Evolutionary conservation across 2,113 vertebrate species (phyloP), one percentile per base, ranked within the genome.

Genomic region (Phalacrocorax carbo): DNA sequence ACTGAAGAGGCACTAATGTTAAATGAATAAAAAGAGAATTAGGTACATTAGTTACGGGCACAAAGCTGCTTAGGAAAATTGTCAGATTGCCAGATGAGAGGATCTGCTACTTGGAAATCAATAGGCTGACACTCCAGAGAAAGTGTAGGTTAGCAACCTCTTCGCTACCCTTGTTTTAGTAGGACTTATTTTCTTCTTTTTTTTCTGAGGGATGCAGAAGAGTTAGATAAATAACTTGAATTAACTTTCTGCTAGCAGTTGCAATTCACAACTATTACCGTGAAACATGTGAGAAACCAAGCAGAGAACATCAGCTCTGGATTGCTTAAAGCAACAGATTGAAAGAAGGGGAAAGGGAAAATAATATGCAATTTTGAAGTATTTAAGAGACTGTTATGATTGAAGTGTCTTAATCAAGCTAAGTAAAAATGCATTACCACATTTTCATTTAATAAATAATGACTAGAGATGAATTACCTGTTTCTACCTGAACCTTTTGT

Each of bases 361-460:
- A 94, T 42, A 65, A 34, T 18, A 36, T 1, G 48, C 19, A 22
- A 18, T 57, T 91, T 79, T 77, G 6, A 62, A 85, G 54, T 66
- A 91, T 73, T 94, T 62, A 86, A 90, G 80, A 76, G 8, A 69
- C 40, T 85, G 92, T 65, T 42, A 60, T 80, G 84, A 93, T 20
- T 75, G 51, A 89, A 62, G 66, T 64, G 52, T 77, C 83, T 92
- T 97, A 94, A 94, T 96, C 84, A 73, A 54, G 62, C 82, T 64
- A 95, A 88, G 60, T 78, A 79, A 93, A 96, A 96, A 94, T 51
- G 86, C 96, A 75, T 64, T 76, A 23, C 30, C 36, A 9, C n/a
- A 48, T 57, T 95, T 97, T 76, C 25, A 90, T 61, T 94, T 95
- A 80, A 51, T 85, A 95, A 90, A 80, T 86, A 93, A 95, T 55